Percentiles rank a stretch among this genome's conserved stretches.
These are phyloP conservation scores for Scylla paramamosain DNA, from an alignment of 1,140 invertebrate species.

Conservation along the genomic window DNA sequence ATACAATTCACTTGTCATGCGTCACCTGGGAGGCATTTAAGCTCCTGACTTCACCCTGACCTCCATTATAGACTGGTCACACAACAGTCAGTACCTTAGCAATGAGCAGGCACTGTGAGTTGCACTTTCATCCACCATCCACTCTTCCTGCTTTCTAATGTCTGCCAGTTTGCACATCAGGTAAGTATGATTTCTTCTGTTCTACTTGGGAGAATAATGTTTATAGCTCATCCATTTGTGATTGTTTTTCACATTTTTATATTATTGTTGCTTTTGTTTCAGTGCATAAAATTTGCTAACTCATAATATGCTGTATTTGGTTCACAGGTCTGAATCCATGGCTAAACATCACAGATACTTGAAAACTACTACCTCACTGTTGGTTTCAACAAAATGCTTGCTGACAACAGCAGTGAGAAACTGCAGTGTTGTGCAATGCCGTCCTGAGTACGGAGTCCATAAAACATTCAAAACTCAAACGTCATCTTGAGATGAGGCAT, in stretches of 20 bases:
- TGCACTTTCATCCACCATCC: too few species aligned
- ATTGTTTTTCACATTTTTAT: neutral
- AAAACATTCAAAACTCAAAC: constrained; percentile 65
- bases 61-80: too few species aligned
- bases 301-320: neutral
- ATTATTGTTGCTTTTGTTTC: constrained; percentile 26
- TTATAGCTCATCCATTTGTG: neutral
- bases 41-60: too few species aligned
- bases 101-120: too few species aligned
- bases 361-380: constrained; percentile 40
- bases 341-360: constrained; percentile 18
- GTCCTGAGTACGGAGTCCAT: constrained; percentile 72
- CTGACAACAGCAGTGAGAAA: constrained; percentile 42
- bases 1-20: too few species aligned
- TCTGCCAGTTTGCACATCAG: too few species aligned
- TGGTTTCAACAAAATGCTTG: constrained; percentile 43
- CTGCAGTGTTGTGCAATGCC: constrained; percentile 66
- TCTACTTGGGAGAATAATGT: too few species aligned
- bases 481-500: constrained; percentile 69
- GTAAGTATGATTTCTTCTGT: too few species aligned
- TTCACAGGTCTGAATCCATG: constrained; percentile 27
- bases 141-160: too few species aligned
- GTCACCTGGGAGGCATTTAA: too few species aligned
- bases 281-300: neutral
- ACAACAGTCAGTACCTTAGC: too few species aligned